Evolutionary conservation across 1,140 invertebrate genomes (phyloP).

Genomic region (Metaphire vulgaris): DNA sequence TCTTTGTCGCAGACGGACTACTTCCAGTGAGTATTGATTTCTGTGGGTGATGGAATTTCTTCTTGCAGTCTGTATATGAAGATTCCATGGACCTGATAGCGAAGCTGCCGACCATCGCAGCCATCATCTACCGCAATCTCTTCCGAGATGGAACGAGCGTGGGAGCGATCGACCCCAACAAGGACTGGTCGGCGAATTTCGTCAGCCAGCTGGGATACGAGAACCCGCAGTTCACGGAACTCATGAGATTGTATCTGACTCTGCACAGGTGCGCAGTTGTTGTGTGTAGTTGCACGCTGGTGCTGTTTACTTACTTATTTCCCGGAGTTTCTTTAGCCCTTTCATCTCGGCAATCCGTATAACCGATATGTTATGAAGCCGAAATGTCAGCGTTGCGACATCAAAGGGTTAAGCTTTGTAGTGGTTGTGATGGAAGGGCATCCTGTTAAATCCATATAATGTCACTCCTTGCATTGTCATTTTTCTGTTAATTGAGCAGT

Average conservation of each 20-base stretch:
- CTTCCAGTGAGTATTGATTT: no score
- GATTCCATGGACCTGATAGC: constrained; percentile 94
- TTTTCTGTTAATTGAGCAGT: no score
- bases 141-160: constrained; percentile 79
- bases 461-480: no score
- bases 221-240: constrained; percentile 76
- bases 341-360: no score
- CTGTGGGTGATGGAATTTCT: no score
- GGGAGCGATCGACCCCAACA: constrained; percentile 75
- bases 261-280: constrained; percentile 65
- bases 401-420: constrained; percentile 7
- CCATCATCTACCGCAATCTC: constrained; percentile 75
- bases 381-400: background rate
- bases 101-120: constrained; percentile 87
- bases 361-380: no score
- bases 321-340: background rate
- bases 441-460: constrained; percentile 4
- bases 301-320: no score
- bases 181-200: constrained; percentile 94
- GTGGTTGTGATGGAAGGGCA: no score
- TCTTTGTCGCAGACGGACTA: no score
- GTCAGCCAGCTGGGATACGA: constrained; percentile 85
- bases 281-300: no score
- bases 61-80: constrained; percentile 74
- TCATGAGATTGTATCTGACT: constrained; percentile 89